Base-by-base conservation (phyloP, 2,113 vertebrate genomes). In the Hoplias malabaricus region DNA sequence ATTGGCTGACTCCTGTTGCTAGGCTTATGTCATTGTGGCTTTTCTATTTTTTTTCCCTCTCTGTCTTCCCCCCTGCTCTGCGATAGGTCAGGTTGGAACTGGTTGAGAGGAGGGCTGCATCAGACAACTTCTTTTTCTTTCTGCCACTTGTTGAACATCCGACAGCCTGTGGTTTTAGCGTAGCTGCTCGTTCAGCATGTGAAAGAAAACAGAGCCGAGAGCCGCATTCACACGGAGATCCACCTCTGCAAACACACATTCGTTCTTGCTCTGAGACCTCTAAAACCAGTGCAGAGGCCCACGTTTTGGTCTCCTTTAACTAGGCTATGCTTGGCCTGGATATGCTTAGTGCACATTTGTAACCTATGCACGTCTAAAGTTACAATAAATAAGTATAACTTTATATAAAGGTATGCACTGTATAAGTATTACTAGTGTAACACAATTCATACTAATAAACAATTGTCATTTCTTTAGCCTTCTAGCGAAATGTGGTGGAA, bases 1-100 rank as follows among this genome's bases (percentile, higher is more conserved):
- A 94, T 91, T 94, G 93, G 91, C 85, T 87, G 83, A 83, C 36
- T 71, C 85, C 88, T 94, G 92, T 91, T 90, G 54, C 94, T 94
- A 92, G 89, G 93, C 92, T 93, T 87, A 86, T 92, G 89, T 90
- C 91, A 92, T 92, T 87, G 89, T 87, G 50, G 75, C 75, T 69
- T 79, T 75, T 29, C 38, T 82, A 83, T 82, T 83, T 85, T 88
- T 85, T 89, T 83, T 87, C 85, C 85, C 87, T 89, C 88, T 82
- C 66, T 10, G 33, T 86, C 82, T 56, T 90, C 90, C 87, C 74
- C 75, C 83, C 88, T 84, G 87, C 78, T 88, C 88, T 88, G 86
- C 89, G 90, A 91, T 89, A 90, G 94, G 89, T 93, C 91, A 85
- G 89, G 80, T 87, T 88, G 83, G 77, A 91, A 90, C 90, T 84